Conservation (phyloP, 1,140 invertebrate species). For the Nasonia longicornis region DNA sequence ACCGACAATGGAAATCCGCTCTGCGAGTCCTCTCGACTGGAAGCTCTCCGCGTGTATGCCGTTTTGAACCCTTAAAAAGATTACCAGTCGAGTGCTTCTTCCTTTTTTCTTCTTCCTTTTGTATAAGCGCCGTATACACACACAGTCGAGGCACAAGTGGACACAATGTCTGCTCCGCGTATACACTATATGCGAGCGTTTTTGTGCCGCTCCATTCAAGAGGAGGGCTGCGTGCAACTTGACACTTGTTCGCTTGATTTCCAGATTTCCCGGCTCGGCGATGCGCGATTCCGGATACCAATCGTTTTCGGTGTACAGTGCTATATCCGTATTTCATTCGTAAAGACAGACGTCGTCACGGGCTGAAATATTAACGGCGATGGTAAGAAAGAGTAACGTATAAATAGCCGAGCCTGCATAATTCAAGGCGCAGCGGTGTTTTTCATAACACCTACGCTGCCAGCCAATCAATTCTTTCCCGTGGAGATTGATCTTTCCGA, state of each 20-base stretch:
- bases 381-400: not conserved
- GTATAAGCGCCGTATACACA: slow-evolving; percentile 5
- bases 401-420: not conserved
- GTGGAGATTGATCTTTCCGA: slow-evolving; percentile 1
- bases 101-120: slow-evolving; percentile 41
- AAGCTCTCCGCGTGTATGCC: slow-evolving; percentile 9
- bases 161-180: slow-evolving; percentile 18
- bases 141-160: not conserved
- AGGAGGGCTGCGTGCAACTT: slow-evolving; percentile 49
- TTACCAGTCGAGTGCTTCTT: slow-evolving; percentile 43
- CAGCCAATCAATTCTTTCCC: not conserved
- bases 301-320: too few species aligned
- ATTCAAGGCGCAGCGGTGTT: not conserved
- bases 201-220: slow-evolving; percentile 48
- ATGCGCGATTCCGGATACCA: slow-evolving; percentile 37
- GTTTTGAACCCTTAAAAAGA: slow-evolving; percentile 45
- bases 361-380: not conserved
- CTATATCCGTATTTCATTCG: too few species aligned
- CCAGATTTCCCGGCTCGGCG: slow-evolving; percentile 38
- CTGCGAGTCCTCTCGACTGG: slow-evolving; percentile 26
- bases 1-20: slow-evolving; percentile 27
- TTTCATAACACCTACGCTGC: not conserved
- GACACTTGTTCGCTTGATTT: slow-evolving; percentile 51
- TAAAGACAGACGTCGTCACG: too few species aligned
- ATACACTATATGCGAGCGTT: slow-evolving; percentile 42